Percentiles rank a stretch among this genome's conserved stretches.
These are phyloP conservation scores for Clarias gariepinus DNA, from an alignment of 2,113 vertebrate genomes.

Conservation along the genomic window DNA sequence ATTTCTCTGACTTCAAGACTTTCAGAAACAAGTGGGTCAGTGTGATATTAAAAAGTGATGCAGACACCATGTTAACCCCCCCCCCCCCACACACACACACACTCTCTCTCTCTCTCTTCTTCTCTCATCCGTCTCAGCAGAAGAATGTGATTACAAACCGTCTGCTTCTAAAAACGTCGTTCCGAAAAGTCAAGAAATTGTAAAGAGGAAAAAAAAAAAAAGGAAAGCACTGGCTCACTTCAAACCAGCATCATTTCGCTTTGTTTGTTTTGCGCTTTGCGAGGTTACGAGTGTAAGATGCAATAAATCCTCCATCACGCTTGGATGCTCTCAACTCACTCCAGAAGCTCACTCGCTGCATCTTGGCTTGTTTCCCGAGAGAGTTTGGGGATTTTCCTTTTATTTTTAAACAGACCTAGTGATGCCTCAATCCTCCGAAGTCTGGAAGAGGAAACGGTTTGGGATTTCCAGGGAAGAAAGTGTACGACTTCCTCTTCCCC, in stretches of 20 bases:
- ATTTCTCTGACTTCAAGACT: conserved; percentile 48
- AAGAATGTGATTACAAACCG: conserved; percentile 1
- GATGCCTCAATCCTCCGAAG: conserved; percentile 20
- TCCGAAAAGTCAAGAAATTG: neutral
- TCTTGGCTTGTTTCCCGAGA: conserved; percentile 35
- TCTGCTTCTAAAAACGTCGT: neutral
- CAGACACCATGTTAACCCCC: conserved; percentile 24
- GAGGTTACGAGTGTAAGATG: conserved; percentile 43
- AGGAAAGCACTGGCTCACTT: neutral
- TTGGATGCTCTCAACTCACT: conserved; percentile 26
- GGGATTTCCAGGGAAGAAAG: neutral
- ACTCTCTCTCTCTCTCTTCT: neutral
- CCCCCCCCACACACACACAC: too few species aligned
- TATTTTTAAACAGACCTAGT: conserved; percentile 14
- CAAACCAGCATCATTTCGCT: conserved; percentile 19
- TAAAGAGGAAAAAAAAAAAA: neutral
- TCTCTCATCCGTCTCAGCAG: conserved; percentile 33
- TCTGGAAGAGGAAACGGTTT: neutral
- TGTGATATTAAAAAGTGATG: conserved; percentile 69
- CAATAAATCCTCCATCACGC: conserved; percentile 22
- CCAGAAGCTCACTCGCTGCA: conserved; percentile 14
- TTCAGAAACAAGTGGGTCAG: conserved; percentile 73
- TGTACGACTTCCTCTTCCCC: conserved; percentile 3
- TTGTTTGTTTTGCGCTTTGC: conserved; percentile 48
- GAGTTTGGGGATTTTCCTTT: neutral